These are phyloP conservation scores for Apodemus agrarius DNA, from an alignment of 2,797 vertebrate species.

Conservation along the genomic window DNA sequence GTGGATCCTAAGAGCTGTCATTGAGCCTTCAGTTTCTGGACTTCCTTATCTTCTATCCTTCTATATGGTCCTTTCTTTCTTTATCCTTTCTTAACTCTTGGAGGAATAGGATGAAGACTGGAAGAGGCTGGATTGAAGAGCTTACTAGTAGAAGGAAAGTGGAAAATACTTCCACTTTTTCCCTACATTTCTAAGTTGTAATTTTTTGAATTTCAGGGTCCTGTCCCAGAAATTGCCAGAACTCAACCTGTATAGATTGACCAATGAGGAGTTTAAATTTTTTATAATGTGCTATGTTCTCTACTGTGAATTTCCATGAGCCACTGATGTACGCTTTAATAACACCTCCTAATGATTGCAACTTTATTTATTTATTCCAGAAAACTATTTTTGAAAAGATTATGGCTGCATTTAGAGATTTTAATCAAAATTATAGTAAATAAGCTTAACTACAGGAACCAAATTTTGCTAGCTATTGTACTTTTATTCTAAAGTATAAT, in stretches of 20 bases:
- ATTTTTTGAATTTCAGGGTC: slow-evolving; percentile 19
- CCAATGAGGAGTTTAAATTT: slow-evolving; percentile 57
- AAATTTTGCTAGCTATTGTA: slow-evolving; percentile 39
- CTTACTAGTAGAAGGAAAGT: neutral
- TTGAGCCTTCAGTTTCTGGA: neutral
- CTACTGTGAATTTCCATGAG: slow-evolving; percentile 55
- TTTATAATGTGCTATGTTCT: slow-evolving; percentile 57
- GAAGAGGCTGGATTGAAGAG: neutral
- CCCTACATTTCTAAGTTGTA: slow-evolving; percentile 37
- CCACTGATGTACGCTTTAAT: slow-evolving; percentile 63
- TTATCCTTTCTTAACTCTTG: neutral
- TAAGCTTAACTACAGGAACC: slow-evolving; percentile 54
- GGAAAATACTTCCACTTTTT: neutral
- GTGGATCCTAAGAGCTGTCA: neutral
- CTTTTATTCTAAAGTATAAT: slow-evolving; percentile 36
- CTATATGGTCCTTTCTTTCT: neutral
- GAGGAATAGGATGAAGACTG: neutral
- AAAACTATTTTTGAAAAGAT: slow-evolving; percentile 41
- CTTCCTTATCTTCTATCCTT: neutral
- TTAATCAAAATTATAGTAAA: slow-evolving; percentile 59
- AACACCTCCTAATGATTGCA: slow-evolving; percentile 50
- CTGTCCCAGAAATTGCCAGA: slow-evolving; percentile 39
- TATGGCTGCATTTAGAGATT: slow-evolving; percentile 41
- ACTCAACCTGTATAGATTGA: slow-evolving; percentile 50
- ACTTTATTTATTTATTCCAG: neutral